Base-by-base conservation (phyloP, 1,140 invertebrate species). In the Pseudomyrmex dendroicus region DNA sequence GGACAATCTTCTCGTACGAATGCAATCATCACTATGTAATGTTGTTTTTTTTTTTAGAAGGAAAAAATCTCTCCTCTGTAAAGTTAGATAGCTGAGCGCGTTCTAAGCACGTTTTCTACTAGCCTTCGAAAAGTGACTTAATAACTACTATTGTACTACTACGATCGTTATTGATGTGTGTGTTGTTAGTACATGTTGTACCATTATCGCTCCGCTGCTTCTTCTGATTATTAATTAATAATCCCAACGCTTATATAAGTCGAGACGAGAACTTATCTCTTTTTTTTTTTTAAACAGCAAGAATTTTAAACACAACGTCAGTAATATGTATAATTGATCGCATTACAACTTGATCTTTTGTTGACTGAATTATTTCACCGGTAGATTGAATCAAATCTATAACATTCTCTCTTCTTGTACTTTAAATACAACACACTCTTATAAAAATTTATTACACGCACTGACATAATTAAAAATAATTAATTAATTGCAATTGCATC, bases 1-100 rank as follows among this genome's bases (percentile, higher is more conserved):
- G 73, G 84, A 89, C 86, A 87, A 87, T 87, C 86, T 83, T 84
- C 63, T 84, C 66, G 74, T 84, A 87, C 74, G 74, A 84, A 87
- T 87, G 82, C 86, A 87, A 87, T 87, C 82, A 84, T 87, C 20
- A 20, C 20, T 66, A 64, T 46, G n/a, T n/a, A n/a, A n/a, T 56
- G 50, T 84, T 35, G n/a, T 35, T 35, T 35, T 35, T 35, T 35
- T 35, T 35, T 35, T 35, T 35, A 35, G 35, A 35, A 35, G 20
- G 35, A 84, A 50, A 73, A 73, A 54, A 70, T 68, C 84, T 84
- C 20, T 20, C 0, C 86, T 87, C 80, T 61, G 68, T 86, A 20
- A 87, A 78, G 46, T 35, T 35, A 35, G 1, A 35, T 80, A 74
- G 59, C 54, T 84, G 77, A 87, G 85, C 73, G 25, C 73, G 20